These are phyloP conservation scores for Salvelinus fontinalis DNA, from an alignment of 2,113 vertebrate species.

Conservation along the genomic window DNA sequence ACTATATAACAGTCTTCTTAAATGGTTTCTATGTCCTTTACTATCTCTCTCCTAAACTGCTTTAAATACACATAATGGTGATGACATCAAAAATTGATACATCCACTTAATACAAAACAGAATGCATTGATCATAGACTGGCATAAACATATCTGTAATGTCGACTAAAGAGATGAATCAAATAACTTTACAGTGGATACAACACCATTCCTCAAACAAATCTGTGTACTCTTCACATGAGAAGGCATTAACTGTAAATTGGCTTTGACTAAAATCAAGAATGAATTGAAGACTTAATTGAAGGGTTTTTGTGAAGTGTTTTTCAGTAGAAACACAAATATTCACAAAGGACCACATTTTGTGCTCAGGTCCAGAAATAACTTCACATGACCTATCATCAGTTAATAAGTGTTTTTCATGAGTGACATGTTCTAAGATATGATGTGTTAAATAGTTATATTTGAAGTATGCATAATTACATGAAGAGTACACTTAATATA, in stretches of 20 bases:
- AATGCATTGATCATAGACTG: neutral
- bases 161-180: neutral
- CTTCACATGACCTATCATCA: neutral
- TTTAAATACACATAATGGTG: neutral
- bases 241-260: neutral
- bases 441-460: neutral
- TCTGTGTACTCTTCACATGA: neutral
- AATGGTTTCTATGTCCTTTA: neutral
- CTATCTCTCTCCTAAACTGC: conserved; percentile 4
- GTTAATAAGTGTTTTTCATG: neutral
- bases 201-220: neutral
- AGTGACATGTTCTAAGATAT: neutral
- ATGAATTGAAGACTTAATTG: no score
- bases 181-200: neutral
- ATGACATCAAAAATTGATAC: conserved; percentile 8
- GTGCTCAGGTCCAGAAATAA: neutral
- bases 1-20: neutral
- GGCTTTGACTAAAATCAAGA: no score
- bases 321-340: neutral
- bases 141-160: neutral
- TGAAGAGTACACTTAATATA: conserved; percentile 41
- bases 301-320: neutral
- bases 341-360: conserved; percentile 1
- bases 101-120: conserved; percentile 13
- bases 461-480: neutral